Percentiles rank a stretch among this genome's conserved stretches.
Conservation (phyloP, 37 sponge, comb jelly and placozoan species). For the Bolinopsis microptera region DNA sequence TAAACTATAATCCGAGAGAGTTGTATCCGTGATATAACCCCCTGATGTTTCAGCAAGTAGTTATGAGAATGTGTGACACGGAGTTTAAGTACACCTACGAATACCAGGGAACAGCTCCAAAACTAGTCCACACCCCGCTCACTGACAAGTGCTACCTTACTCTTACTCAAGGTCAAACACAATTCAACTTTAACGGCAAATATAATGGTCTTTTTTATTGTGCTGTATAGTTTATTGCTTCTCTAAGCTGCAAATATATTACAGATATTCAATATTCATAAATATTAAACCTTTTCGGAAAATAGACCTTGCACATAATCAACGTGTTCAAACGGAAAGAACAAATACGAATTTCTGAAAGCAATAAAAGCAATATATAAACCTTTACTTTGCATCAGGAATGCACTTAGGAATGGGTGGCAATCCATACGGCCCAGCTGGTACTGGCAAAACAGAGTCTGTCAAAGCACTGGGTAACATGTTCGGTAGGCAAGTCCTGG, state of each 20-base stretch:
- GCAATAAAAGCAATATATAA: no score
- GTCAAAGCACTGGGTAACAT: slow-evolving; percentile 96
- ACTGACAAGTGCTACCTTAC: slow-evolving; percentile 99
- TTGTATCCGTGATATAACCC: no score
- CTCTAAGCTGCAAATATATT: background rate
- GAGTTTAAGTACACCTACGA: slow-evolving; percentile 94
- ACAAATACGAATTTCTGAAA: no score
- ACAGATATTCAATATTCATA: background rate
- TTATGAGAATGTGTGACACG: slow-evolving; percentile 90
- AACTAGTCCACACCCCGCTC: slow-evolving; percentile 97
- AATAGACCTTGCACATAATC: no score
- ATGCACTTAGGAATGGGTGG: slow-evolving; percentile 97
- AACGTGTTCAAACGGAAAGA: no score
- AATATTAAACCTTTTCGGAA: no score
- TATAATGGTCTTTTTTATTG: background rate
- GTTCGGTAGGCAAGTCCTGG: slow-evolving; percentile 96
- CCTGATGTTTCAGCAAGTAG: slow-evolving; percentile 16
- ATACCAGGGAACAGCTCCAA: slow-evolving; percentile 96
- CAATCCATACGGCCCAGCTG: slow-evolving; percentile 99
- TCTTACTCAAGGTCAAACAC: slow-evolving; percentile 96
- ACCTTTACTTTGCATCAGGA: slow-evolving; percentile 69
- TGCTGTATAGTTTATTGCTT: background rate
- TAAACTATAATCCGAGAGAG: no score
- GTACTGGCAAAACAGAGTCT: slow-evolving; percentile 99
- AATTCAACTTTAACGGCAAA: background rate